These are phyloP conservation scores for Achatina immaculata DNA, from an alignment of 1,140 invertebrate species.

Conservation along the genomic window DNA sequence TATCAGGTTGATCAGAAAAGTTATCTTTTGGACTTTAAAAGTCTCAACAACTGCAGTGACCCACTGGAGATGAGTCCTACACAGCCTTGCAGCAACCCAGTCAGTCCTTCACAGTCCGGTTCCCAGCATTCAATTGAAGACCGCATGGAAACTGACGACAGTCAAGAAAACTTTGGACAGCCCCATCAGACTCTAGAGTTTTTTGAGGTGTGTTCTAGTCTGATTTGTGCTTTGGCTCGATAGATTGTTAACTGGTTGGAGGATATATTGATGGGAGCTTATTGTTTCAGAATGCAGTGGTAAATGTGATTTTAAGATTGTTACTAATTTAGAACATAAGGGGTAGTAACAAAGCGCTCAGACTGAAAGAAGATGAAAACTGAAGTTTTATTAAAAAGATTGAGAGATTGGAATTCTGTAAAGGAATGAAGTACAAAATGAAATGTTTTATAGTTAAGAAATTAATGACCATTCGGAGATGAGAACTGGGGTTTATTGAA, in stretches of 20 bases:
- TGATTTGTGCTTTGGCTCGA: slow-evolving; percentile 96
- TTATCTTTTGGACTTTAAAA: slow-evolving; percentile 98
- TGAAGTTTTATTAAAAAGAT: no score
- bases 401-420: no score
- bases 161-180: slow-evolving; percentile 40
- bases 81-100: background rate
- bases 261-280: background rate
- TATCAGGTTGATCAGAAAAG: slow-evolving; percentile 99
- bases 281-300: background rate
- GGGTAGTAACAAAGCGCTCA: background rate
- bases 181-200: slow-evolving; percentile 98
- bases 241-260: no score
- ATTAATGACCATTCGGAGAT: no score
- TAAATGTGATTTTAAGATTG: background rate
- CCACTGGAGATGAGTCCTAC: slow-evolving; percentile 23
- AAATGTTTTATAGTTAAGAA: no score
- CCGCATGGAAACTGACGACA: slow-evolving; percentile 66
- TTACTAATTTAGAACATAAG: background rate
- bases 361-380: background rate
- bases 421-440: no score
- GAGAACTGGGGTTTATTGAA: no score
- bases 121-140: slow-evolving; percentile 62
- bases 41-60: slow-evolving; percentile 73
- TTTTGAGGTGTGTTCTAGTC: slow-evolving; percentile 99
- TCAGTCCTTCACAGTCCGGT: slow-evolving; percentile 25